Conservation (phyloP, 2,888 invertebrate genomes). For the Fragum whitleyi region DNA sequence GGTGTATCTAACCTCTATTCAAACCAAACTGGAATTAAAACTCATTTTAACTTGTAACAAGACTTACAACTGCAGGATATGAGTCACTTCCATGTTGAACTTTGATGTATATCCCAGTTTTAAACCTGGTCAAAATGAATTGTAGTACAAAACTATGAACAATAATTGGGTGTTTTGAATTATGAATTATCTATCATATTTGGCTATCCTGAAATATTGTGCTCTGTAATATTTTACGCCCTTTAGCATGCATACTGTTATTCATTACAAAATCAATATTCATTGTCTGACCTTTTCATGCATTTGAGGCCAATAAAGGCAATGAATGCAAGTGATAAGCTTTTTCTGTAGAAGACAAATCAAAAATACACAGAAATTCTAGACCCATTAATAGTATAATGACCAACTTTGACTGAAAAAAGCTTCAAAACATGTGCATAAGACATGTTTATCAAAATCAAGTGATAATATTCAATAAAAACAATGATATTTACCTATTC, state of each 20-base stretch:
- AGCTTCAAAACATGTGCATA: constrained; percentile 1
- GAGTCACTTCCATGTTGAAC: too few relatives aligned
- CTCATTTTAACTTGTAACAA: too few relatives aligned
- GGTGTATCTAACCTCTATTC: too few relatives aligned
- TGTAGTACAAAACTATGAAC: too few relatives aligned
- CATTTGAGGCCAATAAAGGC: not conserved
- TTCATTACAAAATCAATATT: not conserved
- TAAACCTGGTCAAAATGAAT: too few relatives aligned
- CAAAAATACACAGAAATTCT: not conserved
- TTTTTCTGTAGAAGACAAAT: not conserved
- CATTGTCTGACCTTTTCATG: not conserved
- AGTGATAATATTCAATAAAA: not conserved
- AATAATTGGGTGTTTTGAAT: too few relatives aligned
- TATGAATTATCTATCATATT: constrained; percentile 2
- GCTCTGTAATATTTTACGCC: constrained; percentile 1
- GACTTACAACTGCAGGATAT: too few relatives aligned
- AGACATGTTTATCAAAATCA: not conserved
- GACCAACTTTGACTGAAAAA: constrained; percentile 3
- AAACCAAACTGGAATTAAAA: too few relatives aligned
- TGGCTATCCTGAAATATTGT: constrained; percentile 1
- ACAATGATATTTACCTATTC: not conserved
- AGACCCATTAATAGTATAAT: not conserved
- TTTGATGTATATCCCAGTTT: too few relatives aligned
- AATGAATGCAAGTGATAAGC: not conserved
- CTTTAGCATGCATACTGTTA: not conserved